Conservation (phyloP, 2,113 vertebrate genomes). For the Cyanistes caeruleus region DNA sequence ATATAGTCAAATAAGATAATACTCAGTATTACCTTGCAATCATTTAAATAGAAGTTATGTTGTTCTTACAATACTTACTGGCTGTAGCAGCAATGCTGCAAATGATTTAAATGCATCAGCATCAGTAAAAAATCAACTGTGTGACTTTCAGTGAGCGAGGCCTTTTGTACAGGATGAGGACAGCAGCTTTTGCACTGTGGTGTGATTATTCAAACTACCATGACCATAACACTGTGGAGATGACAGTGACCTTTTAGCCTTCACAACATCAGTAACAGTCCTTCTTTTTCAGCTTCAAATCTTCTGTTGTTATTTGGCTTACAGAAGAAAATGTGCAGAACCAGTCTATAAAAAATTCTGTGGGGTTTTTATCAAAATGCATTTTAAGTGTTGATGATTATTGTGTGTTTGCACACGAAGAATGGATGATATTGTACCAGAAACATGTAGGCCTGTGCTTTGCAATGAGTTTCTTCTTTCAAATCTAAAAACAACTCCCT, state of each 20-base stretch:
- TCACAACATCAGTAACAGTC: neutral
- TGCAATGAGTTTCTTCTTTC: neutral
- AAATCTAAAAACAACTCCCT: neutral
- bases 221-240: neutral
- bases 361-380: neutral
- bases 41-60: neutral
- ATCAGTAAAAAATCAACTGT: constrained; percentile 22
- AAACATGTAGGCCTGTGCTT: neutral
- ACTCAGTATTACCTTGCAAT: neutral
- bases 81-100: neutral
- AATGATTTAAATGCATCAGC: neutral
- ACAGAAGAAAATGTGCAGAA: neutral
- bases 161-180: neutral
- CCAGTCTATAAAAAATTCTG: neutral
- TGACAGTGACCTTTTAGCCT: constrained; percentile 1
- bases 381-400: neutral
- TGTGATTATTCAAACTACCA: neutral
- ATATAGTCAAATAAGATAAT: neutral
- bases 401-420: neutral
- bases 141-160: neutral
- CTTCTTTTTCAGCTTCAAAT: neutral
- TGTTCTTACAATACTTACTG: neutral
- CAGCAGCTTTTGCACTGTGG: neutral
- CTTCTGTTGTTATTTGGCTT: neutral
- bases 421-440: neutral